Conservation (phyloP, 92 coral and sea anemone genomes). For the Zoanthus sociatus region DNA sequence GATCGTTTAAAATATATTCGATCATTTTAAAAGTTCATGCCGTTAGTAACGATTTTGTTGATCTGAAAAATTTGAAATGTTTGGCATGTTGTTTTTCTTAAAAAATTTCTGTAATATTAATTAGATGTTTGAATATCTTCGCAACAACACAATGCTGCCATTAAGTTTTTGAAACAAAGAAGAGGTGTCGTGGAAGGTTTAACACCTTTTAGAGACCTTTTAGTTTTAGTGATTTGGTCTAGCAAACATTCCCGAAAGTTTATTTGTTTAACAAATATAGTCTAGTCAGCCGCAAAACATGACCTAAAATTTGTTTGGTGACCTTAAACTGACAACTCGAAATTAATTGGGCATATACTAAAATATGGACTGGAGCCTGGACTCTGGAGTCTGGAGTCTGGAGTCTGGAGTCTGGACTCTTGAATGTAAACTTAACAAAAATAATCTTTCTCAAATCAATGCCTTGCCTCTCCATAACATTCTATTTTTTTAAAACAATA, state of each 20-base stretch:
- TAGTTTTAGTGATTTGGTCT: not conserved
- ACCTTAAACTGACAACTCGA: not conserved
- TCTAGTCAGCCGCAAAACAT: too few species aligned
- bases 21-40: not conserved
- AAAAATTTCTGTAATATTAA: not conserved
- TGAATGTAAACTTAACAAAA: too few species aligned
- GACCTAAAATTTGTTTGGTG: not conserved
- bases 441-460: too few species aligned
- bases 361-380: too few species aligned
- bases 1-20: not conserved
- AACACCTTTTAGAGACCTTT: not conserved
- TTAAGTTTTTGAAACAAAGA: not conserved
- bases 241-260: slow-evolving; percentile 11
- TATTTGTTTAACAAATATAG: not conserved
- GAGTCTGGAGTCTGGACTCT: too few species aligned
- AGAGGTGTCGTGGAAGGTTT: not conserved
- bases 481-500: too few species aligned
- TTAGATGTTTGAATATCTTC: not conserved
- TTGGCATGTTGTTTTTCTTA: not conserved
- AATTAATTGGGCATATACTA: too few species aligned
- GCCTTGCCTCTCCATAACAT: too few species aligned
- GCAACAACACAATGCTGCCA: not conserved
- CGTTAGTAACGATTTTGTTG: not conserved
- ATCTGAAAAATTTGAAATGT: not conserved
- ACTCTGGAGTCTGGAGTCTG: too few species aligned